These are phyloP conservation scores for Schizothorax lantsangensis DNA, from an alignment of 2,797 vertebrate genomes.

Conservation along the genomic window DNA sequence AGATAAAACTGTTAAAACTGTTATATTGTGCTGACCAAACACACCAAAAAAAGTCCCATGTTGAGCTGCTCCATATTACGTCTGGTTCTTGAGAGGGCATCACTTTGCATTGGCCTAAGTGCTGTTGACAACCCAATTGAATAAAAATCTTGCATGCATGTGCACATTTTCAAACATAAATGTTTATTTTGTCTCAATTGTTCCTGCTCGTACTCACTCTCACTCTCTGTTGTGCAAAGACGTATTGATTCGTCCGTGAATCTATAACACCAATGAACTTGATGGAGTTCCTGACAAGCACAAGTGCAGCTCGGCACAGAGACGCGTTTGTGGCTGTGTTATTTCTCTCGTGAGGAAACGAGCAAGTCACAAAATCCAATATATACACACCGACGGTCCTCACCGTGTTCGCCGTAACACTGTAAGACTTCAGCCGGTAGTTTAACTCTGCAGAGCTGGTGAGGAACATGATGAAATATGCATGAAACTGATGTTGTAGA, in stretches of 20 bases:
- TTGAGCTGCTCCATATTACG: conserved; percentile 24
- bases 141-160: conserved; percentile 48
- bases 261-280: conserved; percentile 53
- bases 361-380: conserved; percentile 41
- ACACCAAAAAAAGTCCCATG: not conserved
- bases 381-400: conserved; percentile 11
- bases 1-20: conserved; percentile 15
- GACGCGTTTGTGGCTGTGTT: conserved; percentile 23
- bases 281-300: conserved; percentile 50
- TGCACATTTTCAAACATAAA: conserved; percentile 51
- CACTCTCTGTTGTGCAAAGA: conserved; percentile 39
- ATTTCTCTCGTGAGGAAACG: conserved; percentile 47
- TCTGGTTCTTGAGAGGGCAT: conserved; percentile 38
- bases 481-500: conserved; percentile 57
- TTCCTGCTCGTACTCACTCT: not conserved
- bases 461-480: conserved; percentile 62
- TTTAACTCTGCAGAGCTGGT: conserved; percentile 42
- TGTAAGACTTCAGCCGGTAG: conserved; percentile 28
- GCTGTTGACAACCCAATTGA: conserved; percentile 41
- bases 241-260: conserved; percentile 38
- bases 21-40: conserved; percentile 32
- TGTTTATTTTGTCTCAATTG: conserved; percentile 51
- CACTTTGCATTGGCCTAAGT: conserved; percentile 42
- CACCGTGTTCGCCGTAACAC: not conserved
- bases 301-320: conserved; percentile 41